phyloP scores from a whole-genome alignment of 2,888 invertebrate species.

The Clistopyga incitator region DNA sequence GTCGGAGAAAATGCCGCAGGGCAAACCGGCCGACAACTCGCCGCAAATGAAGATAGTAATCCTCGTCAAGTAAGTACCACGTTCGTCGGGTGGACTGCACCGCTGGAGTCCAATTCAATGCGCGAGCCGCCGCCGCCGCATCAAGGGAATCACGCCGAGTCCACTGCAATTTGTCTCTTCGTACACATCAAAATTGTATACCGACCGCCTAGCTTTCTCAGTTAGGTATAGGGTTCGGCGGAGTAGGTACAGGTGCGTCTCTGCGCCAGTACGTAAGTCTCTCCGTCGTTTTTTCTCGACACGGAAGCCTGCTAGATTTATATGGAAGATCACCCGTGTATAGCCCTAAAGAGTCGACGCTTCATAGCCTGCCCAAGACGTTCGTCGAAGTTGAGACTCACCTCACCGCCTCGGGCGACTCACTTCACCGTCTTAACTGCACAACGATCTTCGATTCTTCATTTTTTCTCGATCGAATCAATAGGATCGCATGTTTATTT shows the following conservation, averaged over 20 bases:
- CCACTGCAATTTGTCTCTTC: conserved; percentile 65
- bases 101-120: conserved; percentile 69
- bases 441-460: not conserved
- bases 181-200: conserved; percentile 66
- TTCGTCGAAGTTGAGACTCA: not conserved
- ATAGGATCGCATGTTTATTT: not conserved
- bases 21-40: conserved; percentile 68
- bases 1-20: conserved; percentile 61
- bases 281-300: conserved; percentile 55
- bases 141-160: conserved; percentile 62
- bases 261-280: conserved; percentile 48
- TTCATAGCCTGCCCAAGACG: conserved; percentile 33
- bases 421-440: not conserved
- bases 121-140: conserved; percentile 49
- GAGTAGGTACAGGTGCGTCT: conserved; percentile 15
- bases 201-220: conserved; percentile 50
- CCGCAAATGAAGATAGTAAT: conserved; percentile 71
- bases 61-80: conserved; percentile 70
- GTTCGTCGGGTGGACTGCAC: conserved; percentile 62
- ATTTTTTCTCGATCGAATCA: not conserved
- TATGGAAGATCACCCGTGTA: conserved; percentile 55
- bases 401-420: conserved; percentile 15
- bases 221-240: conserved; percentile 45
- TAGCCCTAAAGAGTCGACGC: conserved; percentile 40
- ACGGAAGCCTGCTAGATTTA: conserved; percentile 58